Conservation (phyloP, 37 sponge, comb jelly and placozoan genomes). For the Bolinopsis microptera region DNA sequence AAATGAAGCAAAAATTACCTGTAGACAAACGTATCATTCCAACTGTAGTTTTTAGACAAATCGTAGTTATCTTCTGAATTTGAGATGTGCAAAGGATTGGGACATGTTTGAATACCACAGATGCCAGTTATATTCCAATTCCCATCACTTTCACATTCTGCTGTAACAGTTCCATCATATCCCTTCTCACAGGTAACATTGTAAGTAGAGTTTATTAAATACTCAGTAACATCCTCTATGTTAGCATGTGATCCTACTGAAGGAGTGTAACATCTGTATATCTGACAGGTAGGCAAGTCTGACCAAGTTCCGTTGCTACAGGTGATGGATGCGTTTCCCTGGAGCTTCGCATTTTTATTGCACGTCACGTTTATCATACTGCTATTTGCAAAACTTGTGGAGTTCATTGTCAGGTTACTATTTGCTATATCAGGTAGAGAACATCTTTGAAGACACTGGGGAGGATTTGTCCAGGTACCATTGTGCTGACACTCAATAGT, state of each 20-base stretch:
- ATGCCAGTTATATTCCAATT: neutral
- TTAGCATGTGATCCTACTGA: constrained; percentile 4
- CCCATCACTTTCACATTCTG: neutral
- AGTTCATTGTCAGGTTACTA: neutral
- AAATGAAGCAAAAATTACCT: constrained; percentile 14
- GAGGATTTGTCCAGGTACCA: neutral
- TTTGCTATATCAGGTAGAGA: neutral
- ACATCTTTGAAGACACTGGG: neutral
- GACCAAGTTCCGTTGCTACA: constrained; percentile 25
- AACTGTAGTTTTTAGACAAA: neutral
- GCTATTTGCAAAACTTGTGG: neutral
- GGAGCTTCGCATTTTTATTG: constrained; percentile 1
- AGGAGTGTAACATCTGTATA: constrained; percentile 6
- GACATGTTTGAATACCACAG: neutral
- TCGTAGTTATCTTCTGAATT: neutral
- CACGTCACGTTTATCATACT: neutral
- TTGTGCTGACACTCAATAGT: constrained; percentile 24
- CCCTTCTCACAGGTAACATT: constrained; percentile 20
- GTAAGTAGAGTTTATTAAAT: neutral
- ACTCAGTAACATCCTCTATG: neutral
- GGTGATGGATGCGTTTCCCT: neutral
- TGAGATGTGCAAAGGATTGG: neutral
- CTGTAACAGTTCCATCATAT: constrained; percentile 30
- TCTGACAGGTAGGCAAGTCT: neutral
- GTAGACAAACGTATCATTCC: constrained; percentile 5